A percentile compares a stretch with the other conserved stretches of the same genome.
phyloP scores from a whole-genome alignment of 2,797 vertebrate genomes.

The Glossophaga mutica region DNA sequence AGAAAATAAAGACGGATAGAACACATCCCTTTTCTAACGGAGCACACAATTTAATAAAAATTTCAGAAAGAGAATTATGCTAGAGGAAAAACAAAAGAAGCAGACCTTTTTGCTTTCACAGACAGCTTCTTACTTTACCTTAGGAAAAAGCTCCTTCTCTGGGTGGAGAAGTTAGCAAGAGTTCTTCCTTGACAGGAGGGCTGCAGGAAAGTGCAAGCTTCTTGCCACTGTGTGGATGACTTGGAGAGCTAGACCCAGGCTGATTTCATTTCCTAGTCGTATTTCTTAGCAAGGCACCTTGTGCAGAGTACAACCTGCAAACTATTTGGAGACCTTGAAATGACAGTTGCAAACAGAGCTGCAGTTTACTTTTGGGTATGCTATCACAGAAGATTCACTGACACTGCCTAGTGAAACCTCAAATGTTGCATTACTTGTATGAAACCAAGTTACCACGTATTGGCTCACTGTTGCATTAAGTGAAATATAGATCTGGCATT shows the following conservation, averaged over 20 bases:
- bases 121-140: not conserved
- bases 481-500: conserved; percentile 36
- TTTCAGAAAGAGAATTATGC: not conserved
- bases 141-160: not conserved
- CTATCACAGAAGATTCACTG: not conserved
- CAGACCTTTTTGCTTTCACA: not conserved
- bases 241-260: not conserved
- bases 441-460: not conserved
- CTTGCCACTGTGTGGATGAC: not conserved
- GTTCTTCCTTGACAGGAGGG: not conserved
- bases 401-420: not conserved
- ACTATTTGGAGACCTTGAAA: not conserved
- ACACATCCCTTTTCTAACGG: not conserved
- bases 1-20: not conserved
- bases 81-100: not conserved
- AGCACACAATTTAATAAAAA: not conserved
- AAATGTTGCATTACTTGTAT: not conserved
- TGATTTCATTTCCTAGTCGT: not conserved
- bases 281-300: not conserved
- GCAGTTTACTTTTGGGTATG: not conserved
- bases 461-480: not conserved
- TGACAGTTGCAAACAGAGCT: not conserved
- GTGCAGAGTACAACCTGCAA: not conserved
- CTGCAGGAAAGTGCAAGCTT: not conserved
- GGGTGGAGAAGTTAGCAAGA: not conserved